These are phyloP conservation scores for Stenurella melanura DNA, from an alignment of 2,888 invertebrate species.

Conservation along the genomic window DNA sequence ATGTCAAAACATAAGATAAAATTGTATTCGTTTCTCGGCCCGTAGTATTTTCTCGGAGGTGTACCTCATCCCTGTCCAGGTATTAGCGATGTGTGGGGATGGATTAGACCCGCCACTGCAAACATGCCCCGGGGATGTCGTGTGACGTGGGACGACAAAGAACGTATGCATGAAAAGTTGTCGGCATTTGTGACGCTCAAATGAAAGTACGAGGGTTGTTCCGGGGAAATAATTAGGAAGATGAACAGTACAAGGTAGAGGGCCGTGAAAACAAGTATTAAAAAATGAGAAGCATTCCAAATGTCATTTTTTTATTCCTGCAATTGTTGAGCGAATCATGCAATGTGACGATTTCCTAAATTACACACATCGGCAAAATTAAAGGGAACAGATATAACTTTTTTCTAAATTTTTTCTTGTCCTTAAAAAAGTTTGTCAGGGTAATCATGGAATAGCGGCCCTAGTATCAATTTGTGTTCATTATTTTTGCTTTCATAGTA, in stretches of 20 bases:
- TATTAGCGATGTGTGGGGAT: slow-evolving; percentile 8
- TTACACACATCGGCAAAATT: too few relatives aligned
- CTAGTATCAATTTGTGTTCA: too few relatives aligned
- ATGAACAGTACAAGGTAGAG: slow-evolving; percentile 9
- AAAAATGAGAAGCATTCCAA: slow-evolving; percentile 5
- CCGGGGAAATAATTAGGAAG: slow-evolving; percentile 5
- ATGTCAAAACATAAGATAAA: too few relatives aligned
- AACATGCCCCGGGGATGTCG: slow-evolving; percentile 11
- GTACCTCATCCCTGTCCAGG: background rate
- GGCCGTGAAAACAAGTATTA: slow-evolving; percentile 5
- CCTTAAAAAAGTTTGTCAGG: too few relatives aligned
- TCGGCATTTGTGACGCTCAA: slow-evolving; percentile 47
- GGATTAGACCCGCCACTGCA: slow-evolving; percentile 10
- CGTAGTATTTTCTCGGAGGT: background rate
- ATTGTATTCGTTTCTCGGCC: background rate
- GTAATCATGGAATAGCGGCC: too few relatives aligned
- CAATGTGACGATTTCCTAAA: background rate
- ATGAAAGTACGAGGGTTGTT: slow-evolving; percentile 18
- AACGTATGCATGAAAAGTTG: slow-evolving; percentile 53
- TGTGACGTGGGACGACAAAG: slow-evolving; percentile 34
- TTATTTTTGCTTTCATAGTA: too few relatives aligned
- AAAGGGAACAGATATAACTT: too few relatives aligned
- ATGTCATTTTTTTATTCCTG: slow-evolving; percentile 4
- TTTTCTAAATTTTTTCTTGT: too few relatives aligned
- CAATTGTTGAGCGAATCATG: background rate